phyloP scores from a whole-genome alignment of 2,113 vertebrate species.

The Triplophysa tibetana region DNA sequence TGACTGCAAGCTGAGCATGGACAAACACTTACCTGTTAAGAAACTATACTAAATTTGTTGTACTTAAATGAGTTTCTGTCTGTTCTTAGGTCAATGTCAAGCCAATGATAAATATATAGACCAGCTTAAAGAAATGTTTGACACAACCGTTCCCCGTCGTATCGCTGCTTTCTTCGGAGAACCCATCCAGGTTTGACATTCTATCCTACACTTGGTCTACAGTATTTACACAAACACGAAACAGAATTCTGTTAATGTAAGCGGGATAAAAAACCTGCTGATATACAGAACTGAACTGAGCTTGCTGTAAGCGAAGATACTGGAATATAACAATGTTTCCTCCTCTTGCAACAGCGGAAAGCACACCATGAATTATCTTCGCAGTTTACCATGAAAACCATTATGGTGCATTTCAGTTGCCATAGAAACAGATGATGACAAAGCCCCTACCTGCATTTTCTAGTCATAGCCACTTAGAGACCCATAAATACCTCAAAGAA shows the following conservation, averaged over 20 bases:
- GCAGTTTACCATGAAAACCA: background rate
- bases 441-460: background rate
- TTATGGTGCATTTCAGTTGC: background rate
- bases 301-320: background rate
- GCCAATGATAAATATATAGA: conserved; percentile 86
- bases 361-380: background rate
- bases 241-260: background rate
- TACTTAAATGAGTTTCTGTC: background rate
- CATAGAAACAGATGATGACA: background rate
- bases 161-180: conserved; percentile 93
- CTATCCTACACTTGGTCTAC: background rate
- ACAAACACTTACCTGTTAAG: background rate
- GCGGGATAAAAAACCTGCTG: too few species aligned
- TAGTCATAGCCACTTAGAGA: background rate
- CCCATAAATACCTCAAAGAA: too few species aligned
- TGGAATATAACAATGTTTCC: background rate
- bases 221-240: too few species aligned
- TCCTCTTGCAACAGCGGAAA: background rate
- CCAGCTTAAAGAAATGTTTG: conserved; percentile 87
- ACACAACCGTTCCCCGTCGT: conserved; percentile 76
- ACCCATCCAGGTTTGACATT: conserved; percentile 84
- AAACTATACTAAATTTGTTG: background rate
- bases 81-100: conserved; percentile 78
- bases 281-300: background rate
- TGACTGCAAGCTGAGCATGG: background rate